Conservation (phyloP, 2,113 vertebrate species). For the Misgurnus mizolepis region DNA sequence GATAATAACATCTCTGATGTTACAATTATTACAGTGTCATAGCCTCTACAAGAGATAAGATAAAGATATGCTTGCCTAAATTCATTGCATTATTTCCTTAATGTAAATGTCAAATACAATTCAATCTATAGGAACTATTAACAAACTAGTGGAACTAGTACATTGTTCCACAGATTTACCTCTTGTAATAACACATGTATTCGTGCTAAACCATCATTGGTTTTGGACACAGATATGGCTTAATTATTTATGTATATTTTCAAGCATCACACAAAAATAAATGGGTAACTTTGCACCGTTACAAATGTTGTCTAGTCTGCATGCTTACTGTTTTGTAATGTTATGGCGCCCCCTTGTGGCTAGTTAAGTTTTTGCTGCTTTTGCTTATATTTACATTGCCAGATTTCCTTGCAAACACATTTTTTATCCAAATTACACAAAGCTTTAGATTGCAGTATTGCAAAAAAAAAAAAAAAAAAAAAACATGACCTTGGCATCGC, state of each 20-base stretch:
- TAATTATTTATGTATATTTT: neutral
- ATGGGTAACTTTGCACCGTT: too few relatives aligned
- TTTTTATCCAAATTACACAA: too few relatives aligned
- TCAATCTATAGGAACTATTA: neutral
- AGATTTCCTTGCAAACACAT: too few relatives aligned
- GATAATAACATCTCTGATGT: neutral
- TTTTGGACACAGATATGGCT: neutral
- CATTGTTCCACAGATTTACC: neutral
- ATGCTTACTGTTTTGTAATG: neutral
- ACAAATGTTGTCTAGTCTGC: neutral
- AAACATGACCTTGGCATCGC: too few relatives aligned
- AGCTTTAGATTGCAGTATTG: too few relatives aligned
- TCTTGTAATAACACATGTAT: neutral
- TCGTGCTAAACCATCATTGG: neutral
- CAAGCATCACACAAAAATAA: neutral
- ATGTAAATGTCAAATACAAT: neutral
- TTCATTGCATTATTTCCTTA: neutral
- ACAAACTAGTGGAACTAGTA: too few relatives aligned
- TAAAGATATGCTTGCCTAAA: neutral
- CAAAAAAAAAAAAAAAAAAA: too few relatives aligned
- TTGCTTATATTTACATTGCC: neutral
- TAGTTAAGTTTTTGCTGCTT: neutral
- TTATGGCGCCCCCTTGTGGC: constrained; percentile 5
- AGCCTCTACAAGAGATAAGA: neutral
- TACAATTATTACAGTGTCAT: constrained; percentile 8